phyloP scores from a whole-genome alignment of 2,113 vertebrate genomes.

The Copsychus sechellarum region DNA sequence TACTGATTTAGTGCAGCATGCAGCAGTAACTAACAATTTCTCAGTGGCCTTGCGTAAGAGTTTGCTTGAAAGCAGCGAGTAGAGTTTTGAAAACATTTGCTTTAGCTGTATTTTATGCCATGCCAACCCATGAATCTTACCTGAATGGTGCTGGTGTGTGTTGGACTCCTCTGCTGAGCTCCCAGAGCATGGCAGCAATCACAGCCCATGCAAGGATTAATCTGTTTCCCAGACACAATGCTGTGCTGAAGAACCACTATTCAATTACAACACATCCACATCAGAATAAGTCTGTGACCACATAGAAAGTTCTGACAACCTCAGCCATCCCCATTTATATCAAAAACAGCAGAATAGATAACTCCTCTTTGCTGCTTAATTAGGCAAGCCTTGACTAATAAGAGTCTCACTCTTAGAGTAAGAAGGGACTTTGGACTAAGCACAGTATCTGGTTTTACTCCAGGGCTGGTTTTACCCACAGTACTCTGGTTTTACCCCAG shows the following conservation, averaged over 20 bases:
- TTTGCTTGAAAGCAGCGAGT: neutral
- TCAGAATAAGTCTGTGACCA: neutral
- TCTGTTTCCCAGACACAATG: neutral
- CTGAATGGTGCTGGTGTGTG: neutral
- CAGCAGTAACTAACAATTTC: neutral
- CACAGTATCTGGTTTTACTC: neutral
- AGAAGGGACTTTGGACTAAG: neutral
- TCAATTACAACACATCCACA: neutral
- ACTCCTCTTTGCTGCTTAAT: neutral
- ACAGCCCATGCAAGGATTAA: neutral
- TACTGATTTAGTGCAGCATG: constrained; percentile 18
- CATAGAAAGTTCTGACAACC: neutral
- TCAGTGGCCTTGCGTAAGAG: neutral
- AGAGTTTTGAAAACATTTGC: neutral
- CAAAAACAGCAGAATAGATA: neutral
- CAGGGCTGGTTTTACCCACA: neutral
- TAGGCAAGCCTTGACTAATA: neutral
- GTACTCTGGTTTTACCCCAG: neutral
- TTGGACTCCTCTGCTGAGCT: neutral
- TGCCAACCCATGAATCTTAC: neutral
- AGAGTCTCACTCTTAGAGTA: neutral
- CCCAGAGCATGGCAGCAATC: neutral
- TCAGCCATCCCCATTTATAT: neutral
- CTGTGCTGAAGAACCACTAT: neutral
- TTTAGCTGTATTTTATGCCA: neutral